These are phyloP conservation scores for Diadumene lineata DNA, from an alignment of 92 coral and sea anemone species.

Conservation along the genomic window DNA sequence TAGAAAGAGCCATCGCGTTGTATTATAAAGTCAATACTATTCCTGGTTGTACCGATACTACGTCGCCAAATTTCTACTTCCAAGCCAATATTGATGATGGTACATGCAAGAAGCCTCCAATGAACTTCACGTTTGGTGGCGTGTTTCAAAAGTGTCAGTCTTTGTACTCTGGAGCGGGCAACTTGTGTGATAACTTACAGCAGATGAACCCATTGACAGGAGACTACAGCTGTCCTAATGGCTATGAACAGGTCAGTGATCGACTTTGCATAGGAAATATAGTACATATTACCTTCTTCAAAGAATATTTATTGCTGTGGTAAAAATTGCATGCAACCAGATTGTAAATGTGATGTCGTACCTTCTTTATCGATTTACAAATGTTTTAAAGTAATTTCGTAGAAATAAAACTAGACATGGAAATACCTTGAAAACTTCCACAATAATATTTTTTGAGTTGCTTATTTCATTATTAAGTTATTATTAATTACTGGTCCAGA, in stretches of 20 bases:
- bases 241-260: slow-evolving; percentile 49
- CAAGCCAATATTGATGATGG: slow-evolving; percentile 80
- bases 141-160: slow-evolving; percentile 64
- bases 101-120: slow-evolving; percentile 53
- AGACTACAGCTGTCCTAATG: slow-evolving; percentile 52
- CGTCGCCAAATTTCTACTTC: slow-evolving; percentile 74
- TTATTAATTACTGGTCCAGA: no score
- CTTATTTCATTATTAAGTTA: no score
- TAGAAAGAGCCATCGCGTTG: slow-evolving; percentile 59
- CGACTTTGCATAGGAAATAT: no score
- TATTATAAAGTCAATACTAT: slow-evolving; percentile 81
- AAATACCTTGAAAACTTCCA: no score
- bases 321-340: no score
- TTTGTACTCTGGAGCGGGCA: slow-evolving; percentile 39
- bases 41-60: slow-evolving; percentile 72
- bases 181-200: slow-evolving; percentile 50
- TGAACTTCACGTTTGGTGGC: slow-evolving; percentile 85
- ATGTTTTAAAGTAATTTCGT: no score
- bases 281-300: no score
- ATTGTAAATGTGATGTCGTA: no score
- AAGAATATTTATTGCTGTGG: no score
- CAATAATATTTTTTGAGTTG: no score
- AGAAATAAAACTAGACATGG: no score
- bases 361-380: no score
- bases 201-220: slow-evolving; percentile 74